A percentile compares a stretch with the other conserved stretches of the same genome.
phyloP scores from a whole-genome alignment of 2,888 invertebrate species.

The Microplitis deprimator region DNA sequence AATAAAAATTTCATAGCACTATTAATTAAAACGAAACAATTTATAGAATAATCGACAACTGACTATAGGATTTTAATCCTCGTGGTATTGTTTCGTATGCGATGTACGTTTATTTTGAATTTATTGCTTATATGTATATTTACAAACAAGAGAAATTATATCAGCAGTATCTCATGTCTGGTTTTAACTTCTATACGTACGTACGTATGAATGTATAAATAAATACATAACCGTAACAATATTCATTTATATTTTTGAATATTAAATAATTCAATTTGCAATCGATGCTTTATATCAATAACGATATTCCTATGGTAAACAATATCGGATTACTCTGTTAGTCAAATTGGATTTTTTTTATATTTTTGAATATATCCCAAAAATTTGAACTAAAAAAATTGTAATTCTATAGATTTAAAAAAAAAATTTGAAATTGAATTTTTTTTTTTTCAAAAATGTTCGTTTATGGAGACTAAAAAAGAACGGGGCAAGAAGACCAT shows the following conservation, averaged over 20 bases:
- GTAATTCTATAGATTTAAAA: no score
- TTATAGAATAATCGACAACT: constrained; percentile 10
- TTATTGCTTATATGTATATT: constrained; percentile 10
- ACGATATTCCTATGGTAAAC: no score
- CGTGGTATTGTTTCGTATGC: constrained; percentile 17
- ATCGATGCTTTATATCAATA: no score
- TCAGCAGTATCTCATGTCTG: constrained; percentile 12
- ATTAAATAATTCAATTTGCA: neutral
- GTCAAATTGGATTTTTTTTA: no score
- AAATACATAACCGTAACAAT: neutral
- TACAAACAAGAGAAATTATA: constrained; percentile 9
- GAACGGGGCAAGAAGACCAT: no score
- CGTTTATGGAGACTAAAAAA: no score
- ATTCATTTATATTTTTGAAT: neutral
- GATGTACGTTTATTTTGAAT: constrained; percentile 19
- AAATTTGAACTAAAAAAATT: no score
- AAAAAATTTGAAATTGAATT: no score
- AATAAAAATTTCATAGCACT: neutral
- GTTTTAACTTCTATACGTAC: neutral
- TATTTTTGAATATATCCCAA: no score
- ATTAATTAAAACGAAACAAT: constrained; percentile 17
- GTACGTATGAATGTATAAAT: neutral
- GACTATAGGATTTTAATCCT: constrained; percentile 15
- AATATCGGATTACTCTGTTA: no score
- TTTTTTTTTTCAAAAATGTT: no score